phyloP scores from a whole-genome alignment of 2,888 invertebrate genomes.

The Acanthosepion esculentum region DNA sequence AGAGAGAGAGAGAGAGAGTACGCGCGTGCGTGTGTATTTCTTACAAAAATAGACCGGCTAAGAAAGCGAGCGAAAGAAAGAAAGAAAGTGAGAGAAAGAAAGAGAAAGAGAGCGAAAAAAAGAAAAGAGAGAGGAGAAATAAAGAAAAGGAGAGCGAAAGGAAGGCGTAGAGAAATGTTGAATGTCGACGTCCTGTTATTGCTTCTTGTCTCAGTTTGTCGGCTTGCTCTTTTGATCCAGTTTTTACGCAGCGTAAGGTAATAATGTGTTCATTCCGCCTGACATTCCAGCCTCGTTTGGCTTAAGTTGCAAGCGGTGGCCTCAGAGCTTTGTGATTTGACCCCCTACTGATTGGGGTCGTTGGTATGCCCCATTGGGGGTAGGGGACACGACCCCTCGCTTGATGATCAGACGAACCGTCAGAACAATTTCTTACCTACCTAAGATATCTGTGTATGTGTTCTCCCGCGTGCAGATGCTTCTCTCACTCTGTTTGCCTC shows the following conservation, averaged over 20 bases:
- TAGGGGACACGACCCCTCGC: not conserved
- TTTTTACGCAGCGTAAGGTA: not conserved
- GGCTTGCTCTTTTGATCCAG: not conserved
- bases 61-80: no score
- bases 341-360: constrained; percentile 33
- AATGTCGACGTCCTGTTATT: not conserved
- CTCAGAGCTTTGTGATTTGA: not conserved
- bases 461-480: not conserved
- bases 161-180: not conserved
- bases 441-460: not conserved
- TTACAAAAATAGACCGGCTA: no score
- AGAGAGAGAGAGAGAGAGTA: fast-evolving
- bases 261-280: not conserved
- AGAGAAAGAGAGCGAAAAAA: not conserved
- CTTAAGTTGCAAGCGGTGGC: constrained; percentile 17
- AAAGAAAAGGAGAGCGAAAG: not conserved
- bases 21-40: no score
- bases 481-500: no score
- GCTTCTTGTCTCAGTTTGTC: not conserved
- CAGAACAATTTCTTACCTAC: not conserved
- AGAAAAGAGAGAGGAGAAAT: no score
- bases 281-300: constrained; percentile 15
- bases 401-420: not conserved
- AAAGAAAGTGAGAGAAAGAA: not conserved
- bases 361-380: not conserved